phyloP scores from a whole-genome alignment of 1,140 invertebrate species.

The Brachionus koreanus region DNA sequence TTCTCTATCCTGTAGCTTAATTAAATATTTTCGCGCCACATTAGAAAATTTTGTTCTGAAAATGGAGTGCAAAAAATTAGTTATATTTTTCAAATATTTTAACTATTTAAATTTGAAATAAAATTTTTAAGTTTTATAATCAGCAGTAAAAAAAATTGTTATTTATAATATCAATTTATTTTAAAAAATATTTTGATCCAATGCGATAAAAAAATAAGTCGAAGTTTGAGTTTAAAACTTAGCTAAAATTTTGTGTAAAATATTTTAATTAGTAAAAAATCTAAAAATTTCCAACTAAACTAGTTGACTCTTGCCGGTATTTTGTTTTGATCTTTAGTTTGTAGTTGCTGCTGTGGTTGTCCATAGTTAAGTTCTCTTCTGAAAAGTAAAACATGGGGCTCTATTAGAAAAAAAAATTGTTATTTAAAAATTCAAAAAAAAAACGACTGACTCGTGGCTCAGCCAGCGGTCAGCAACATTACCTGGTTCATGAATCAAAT shows the following conservation, averaged over 20 bases:
- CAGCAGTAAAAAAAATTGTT: too few relatives aligned
- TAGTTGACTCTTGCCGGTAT: background rate
- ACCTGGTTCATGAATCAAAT: slow-evolving; percentile 90
- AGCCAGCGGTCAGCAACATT: too few relatives aligned
- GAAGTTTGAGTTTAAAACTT: too few relatives aligned
- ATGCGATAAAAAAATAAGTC: too few relatives aligned
- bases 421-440: background rate
- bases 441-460: too few relatives aligned
- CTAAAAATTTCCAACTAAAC: background rate
- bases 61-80: background rate
- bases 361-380: background rate
- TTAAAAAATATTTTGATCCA: too few relatives aligned
- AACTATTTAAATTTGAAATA: background rate
- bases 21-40: too few relatives aligned
- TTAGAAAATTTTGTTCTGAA: too few relatives aligned
- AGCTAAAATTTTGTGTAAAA: background rate
- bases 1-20: too few relatives aligned
- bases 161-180: too few relatives aligned
- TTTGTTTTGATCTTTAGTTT: background rate
- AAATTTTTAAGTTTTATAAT: background rate
- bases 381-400: slow-evolving; percentile 39
- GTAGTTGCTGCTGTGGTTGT: background rate
- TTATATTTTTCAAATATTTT: too few relatives aligned
- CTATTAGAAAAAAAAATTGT: too few relatives aligned
- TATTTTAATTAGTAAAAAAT: background rate